Base-by-base conservation (phyloP, 1,140 invertebrate species). In the Cyclargus thomasi region DNA sequence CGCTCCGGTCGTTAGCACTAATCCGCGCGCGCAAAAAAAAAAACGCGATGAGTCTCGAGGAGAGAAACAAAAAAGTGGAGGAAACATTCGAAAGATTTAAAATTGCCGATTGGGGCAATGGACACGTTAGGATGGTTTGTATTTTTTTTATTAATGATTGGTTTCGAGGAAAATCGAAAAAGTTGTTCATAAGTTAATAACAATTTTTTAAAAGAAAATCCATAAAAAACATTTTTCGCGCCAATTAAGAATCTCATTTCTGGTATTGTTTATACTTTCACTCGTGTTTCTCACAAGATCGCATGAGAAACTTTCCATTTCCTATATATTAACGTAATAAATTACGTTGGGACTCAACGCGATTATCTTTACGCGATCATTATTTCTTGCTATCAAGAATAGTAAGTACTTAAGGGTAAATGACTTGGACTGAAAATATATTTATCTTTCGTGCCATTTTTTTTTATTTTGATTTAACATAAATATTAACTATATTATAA, bases 11-110 rank as follows among this genome's bases (percentile, higher is more conserved):
- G 55, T 11, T 8, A 8, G 16, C 18, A n/a, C 4, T 55, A 8
- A 11, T 59, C 11, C 20, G 18, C 20, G 7, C 16, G 53, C 53
- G 55, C 55, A 10, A 59, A 59, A 59, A 20, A 55, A 59, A 22
- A 59, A 18, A 7, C 55, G 20, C 18, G 10, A 91, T 91, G 90
- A 91, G 89, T 80, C 74, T 90, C 23, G 82, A 87, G 67, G 76
- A 76, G 74, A 82, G 90, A 65, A 86, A 90, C 62, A 81, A 85
- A 72, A 90, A 91, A 71, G 80, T 91, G n/a, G 77, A 81, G 10
- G 90, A 88, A n/a, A 87, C 84, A 11, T 90, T 83, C 55, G 88
- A 90, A 66, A 88, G 87, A 74, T 90, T 79, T 71, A 90, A 88
- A 75, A 88, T 86, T 47, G 79, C 76, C 8, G 74, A 88, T 78